Evolutionary conservation across 2,888 invertebrate genomes (phyloP).

Genomic region (Pardosa pseudoannulata): DNA sequence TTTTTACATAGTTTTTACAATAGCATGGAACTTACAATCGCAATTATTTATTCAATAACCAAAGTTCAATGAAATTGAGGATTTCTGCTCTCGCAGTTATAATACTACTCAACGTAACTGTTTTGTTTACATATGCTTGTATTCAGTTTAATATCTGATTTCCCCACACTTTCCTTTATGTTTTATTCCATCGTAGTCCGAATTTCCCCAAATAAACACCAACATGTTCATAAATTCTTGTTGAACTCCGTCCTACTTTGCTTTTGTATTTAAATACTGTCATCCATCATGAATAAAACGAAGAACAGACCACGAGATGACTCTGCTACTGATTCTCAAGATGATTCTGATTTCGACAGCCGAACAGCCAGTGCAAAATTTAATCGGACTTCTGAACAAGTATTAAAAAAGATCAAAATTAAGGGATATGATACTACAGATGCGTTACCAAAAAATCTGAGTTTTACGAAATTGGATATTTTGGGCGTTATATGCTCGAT

Average conservation of each 20-base stretch:
- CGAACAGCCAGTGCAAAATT: slow-evolving; percentile 39
- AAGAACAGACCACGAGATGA: slow-evolving; percentile 38
- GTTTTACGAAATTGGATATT: slow-evolving; percentile 72
- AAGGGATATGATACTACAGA: slow-evolving; percentile 70
- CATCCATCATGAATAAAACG: slow-evolving; percentile 9
- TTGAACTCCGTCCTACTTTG: not conserved
- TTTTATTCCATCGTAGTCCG: not conserved
- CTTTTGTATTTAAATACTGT: not conserved
- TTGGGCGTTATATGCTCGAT: slow-evolving; percentile 73
- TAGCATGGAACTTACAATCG: too few relatives aligned
- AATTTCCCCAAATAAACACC: not conserved
- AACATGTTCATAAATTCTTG: not conserved
- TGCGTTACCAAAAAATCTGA: slow-evolving; percentile 66
- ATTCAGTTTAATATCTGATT: not conserved
- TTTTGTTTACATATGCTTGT: not conserved
- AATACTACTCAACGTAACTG: not conserved
- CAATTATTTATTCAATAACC: too few relatives aligned
- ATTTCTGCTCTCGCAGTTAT: too few relatives aligned
- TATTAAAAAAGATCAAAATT: slow-evolving; percentile 65
- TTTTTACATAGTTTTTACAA: too few relatives aligned
- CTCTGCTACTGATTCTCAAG: slow-evolving; percentile 67
- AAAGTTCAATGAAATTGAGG: too few relatives aligned
- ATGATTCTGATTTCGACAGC: slow-evolving; percentile 64
- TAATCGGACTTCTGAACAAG: slow-evolving; percentile 26
- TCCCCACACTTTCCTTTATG: not conserved